A percentile compares a stretch with the other conserved stretches of the same genome.
phyloP scores from a whole-genome alignment of 2,113 vertebrate species.

The Vanacampus margaritifer region DNA sequence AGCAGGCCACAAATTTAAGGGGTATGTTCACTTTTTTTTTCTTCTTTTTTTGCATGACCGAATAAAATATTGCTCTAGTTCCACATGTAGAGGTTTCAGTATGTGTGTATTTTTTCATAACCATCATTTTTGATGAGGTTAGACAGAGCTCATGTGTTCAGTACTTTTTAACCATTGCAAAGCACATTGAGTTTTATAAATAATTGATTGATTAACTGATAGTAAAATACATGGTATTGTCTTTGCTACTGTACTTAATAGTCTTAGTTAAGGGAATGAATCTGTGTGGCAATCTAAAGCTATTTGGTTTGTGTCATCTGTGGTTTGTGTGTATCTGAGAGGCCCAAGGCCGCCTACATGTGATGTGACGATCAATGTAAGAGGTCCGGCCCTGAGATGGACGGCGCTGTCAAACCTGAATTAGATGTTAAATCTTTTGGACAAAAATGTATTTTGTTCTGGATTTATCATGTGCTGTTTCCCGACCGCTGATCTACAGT shows the following conservation, averaged over 20 bases:
- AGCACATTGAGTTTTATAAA: too few relatives aligned
- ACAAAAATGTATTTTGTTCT: conserved; percentile 77
- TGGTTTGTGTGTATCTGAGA: conserved; percentile 31
- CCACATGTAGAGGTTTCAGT: background rate
- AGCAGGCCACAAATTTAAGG: too few relatives aligned
- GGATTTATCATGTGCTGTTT: conserved; percentile 79
- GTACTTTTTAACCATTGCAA: too few relatives aligned
- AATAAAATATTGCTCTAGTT: background rate
- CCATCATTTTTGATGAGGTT: background rate
- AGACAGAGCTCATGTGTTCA: background rate
- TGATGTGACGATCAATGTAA: conserved; percentile 66
- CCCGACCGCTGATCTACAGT: conserved; percentile 68
- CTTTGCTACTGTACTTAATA: background rate
- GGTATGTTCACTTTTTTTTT: too few relatives aligned
- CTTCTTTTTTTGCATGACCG: background rate
- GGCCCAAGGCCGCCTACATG: conserved; percentile 67
- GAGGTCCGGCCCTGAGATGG: conserved; percentile 60
- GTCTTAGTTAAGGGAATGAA: conserved; percentile 4
- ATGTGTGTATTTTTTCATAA: background rate
- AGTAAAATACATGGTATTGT: background rate
- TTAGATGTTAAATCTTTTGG: conserved; percentile 84
- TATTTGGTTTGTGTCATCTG: conserved; percentile 15
- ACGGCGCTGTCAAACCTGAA: conserved; percentile 74
- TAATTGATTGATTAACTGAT: too few relatives aligned
- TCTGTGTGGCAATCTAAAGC: conserved; percentile 7